phyloP scores from a whole-genome alignment of 2,113 vertebrate species.

The Tiliqua scincoides region DNA sequence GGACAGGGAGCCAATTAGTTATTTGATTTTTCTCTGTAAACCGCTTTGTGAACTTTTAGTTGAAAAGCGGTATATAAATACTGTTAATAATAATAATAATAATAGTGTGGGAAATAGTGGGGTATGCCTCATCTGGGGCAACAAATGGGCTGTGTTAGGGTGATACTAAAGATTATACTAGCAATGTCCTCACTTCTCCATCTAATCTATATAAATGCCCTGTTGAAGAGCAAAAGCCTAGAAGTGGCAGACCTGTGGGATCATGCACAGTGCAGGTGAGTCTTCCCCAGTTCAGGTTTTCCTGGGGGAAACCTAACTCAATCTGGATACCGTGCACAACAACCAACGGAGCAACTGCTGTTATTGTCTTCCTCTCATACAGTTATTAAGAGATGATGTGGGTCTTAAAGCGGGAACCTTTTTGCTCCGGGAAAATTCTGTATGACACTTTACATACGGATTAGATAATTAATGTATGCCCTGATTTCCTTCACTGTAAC shows the following conservation, averaged over 20 bases:
- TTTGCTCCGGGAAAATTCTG: constrained; percentile 61
- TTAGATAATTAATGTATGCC: constrained; percentile 76
- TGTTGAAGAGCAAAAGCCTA: background rate
- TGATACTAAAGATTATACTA: background rate
- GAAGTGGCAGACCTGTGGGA: background rate
- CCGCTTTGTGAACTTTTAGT: too few relatives aligned
- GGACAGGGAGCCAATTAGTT: too few relatives aligned
- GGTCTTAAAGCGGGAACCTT: constrained; percentile 70
- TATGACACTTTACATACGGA: constrained; percentile 77
- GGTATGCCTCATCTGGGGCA: background rate
- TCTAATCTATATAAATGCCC: background rate
- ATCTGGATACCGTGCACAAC: background rate
- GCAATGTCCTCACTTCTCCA: too few relatives aligned
- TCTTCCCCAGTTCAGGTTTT: background rate
- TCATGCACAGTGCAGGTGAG: background rate
- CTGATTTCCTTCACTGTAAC: constrained; percentile 68
- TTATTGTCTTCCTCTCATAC: constrained; percentile 44
- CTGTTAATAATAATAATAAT: too few relatives aligned
- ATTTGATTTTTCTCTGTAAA: too few relatives aligned
- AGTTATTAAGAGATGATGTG: constrained; percentile 65
- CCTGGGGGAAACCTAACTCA: background rate
- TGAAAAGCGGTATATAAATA: too few relatives aligned
- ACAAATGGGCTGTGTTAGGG: too few relatives aligned
- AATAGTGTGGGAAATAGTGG: background rate
- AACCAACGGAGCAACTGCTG: background rate